Evolutionary conservation across 2,888 invertebrate species (phyloP).

Genomic region (Trissolcus brochymenae): DNA sequence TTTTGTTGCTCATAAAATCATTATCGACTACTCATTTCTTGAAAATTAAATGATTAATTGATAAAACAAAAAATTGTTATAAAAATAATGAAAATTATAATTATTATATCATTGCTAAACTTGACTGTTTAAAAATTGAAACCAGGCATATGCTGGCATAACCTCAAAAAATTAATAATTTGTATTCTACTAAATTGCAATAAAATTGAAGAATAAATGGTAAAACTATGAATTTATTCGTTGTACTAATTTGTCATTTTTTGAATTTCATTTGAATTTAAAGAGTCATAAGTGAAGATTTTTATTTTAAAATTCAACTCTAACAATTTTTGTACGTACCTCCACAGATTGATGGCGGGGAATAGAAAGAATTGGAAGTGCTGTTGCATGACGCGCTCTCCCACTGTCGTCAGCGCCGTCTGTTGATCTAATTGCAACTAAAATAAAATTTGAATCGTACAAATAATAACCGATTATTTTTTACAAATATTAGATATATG

Average conservation of each 20-base stretch:
- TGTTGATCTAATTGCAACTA: conserved; percentile 25
- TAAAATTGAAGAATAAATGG: background rate
- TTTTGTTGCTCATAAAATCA: background rate
- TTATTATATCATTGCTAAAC: background rate
- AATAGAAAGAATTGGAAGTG: background rate
- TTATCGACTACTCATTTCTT: background rate
- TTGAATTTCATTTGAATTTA: background rate
- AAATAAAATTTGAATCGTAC: no score
- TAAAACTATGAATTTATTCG: background rate
- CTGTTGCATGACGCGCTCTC: conserved; percentile 11
- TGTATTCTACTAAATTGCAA: background rate
- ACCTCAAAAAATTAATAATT: background rate
- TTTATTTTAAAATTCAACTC: background rate
- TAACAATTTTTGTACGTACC: background rate
- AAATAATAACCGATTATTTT: no score
- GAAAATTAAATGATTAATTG: background rate
- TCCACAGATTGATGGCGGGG: conserved; percentile 1
- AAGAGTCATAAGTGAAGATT: background rate
- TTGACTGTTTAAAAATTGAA: background rate
- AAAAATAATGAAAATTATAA: background rate
- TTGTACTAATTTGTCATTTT: background rate
- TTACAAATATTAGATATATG: no score
- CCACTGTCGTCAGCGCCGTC: conserved; percentile 27
- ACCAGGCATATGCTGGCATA: background rate
- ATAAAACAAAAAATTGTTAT: no score